A percentile compares a stretch with the other conserved stretches of the same genome.
These are phyloP conservation scores for Zaprionus camerounensis DNA, from an alignment of 1,140 invertebrate genomes.

Conservation along the genomic window DNA sequence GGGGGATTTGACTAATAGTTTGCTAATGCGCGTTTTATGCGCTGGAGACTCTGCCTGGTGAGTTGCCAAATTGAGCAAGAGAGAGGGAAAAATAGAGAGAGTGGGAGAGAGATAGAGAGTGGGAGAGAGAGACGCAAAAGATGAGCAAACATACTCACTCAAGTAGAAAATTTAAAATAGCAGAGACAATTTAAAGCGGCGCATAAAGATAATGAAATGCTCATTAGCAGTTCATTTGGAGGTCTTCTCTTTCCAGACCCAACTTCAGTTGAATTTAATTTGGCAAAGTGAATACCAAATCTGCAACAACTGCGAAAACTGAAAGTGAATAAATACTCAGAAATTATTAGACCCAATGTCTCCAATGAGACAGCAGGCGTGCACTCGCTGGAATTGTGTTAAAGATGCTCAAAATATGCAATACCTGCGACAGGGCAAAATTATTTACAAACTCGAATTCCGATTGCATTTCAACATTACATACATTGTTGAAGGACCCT, in stretches of 20 bases:
- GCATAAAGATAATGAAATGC: constrained; percentile 12
- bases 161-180: not conserved
- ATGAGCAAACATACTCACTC: not conserved
- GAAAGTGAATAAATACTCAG: not conserved
- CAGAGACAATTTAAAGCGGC: not conserved
- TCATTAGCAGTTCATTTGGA: constrained; percentile 6
- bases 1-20: constrained; percentile 63
- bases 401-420: constrained; percentile 1
- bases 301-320: not conserved
- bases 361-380: not conserved
- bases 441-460: not conserved
- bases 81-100: not conserved
- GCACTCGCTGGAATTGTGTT: not conserved
- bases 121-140: not conserved
- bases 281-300: not conserved
- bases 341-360: not conserved
- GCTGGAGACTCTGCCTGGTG: constrained; percentile 30
- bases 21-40: constrained; percentile 67
- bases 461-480: not conserved
- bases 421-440: not conserved
- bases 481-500: not conserved
- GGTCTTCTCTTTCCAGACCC: not conserved
- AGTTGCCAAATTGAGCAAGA: constrained; percentile 36
- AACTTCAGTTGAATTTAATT: constrained; percentile 2
- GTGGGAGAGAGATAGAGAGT: not conserved